phyloP scores from a whole-genome alignment of 2,797 vertebrate genomes.

The Helarctos malayanus region DNA sequence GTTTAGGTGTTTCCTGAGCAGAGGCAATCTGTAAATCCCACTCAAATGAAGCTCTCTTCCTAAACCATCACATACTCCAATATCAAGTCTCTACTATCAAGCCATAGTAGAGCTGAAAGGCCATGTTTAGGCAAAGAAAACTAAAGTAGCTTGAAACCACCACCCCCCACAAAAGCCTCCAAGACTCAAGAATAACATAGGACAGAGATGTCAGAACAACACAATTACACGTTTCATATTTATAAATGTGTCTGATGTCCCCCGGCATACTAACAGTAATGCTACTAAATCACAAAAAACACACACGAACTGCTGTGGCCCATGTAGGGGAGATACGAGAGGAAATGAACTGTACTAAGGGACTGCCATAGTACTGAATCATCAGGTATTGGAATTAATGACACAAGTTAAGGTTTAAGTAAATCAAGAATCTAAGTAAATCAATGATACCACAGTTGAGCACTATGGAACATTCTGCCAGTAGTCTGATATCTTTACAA shows the following conservation, averaged over 20 bases:
- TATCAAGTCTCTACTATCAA: background rate
- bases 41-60: background rate
- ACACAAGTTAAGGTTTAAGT: slow-evolving; percentile 6
- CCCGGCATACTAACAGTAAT: background rate
- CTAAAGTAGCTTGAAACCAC: background rate
- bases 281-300: background rate
- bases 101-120: background rate
- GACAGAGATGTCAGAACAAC: background rate
- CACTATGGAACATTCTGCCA: background rate
- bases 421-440: slow-evolving; percentile 27
- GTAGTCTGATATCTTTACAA: background rate
- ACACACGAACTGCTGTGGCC: background rate
- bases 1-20: background rate
- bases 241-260: background rate
- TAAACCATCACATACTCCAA: background rate
- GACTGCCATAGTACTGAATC: background rate
- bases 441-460: background rate
- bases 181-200: background rate
- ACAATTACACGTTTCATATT: background rate
- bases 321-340: background rate
- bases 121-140: background rate
- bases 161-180: background rate
- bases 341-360: background rate
- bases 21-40: background rate
- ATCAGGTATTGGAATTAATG: slow-evolving; percentile 5